phyloP scores from a whole-genome alignment of 2,113 vertebrate species.

The Hippocampus barbouri region DNA sequence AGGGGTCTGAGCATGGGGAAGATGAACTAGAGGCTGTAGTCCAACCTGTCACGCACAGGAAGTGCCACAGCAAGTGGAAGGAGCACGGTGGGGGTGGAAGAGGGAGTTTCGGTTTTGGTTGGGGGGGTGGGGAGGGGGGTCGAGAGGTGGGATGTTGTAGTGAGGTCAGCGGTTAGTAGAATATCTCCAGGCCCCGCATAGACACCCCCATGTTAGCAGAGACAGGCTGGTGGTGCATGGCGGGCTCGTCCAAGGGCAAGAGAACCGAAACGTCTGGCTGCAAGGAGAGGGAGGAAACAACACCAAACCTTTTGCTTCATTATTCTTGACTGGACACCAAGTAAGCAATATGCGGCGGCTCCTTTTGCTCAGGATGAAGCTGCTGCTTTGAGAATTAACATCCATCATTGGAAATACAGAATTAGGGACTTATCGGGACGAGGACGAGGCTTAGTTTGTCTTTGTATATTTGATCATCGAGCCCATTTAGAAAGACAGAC shows the following conservation, averaged over 20 bases:
- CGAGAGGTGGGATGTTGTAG: conserved; percentile 62
- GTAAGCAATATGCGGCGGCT: conserved; percentile 2
- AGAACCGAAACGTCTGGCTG: conserved; percentile 80
- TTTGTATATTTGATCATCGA: neutral
- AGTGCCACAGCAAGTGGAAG: conserved; percentile 69
- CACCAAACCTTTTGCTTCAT: neutral
- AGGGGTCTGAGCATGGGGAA: conserved; percentile 53
- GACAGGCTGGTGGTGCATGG: conserved; percentile 78
- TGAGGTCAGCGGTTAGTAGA: conserved; percentile 76
- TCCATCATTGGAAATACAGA: conserved; percentile 18
- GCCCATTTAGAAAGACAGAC: conserved; percentile 18
- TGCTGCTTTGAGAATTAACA: conserved; percentile 13
- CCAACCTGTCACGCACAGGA: conserved; percentile 75
- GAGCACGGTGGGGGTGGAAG: conserved; percentile 56
- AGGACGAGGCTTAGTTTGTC: too few relatives aligned
- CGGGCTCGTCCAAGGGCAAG: conserved; percentile 77
- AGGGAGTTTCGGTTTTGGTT: conserved; percentile 54
- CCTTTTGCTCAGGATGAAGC: neutral
- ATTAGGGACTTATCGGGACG: conserved; percentile 12
- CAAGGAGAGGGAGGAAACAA: conserved; percentile 40
- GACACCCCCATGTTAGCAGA: conserved; percentile 79
- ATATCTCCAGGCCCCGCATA: conserved; percentile 79
- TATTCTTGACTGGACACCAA: neutral
- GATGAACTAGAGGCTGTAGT: conserved; percentile 55
- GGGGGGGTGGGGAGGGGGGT: conserved; percentile 20